These are phyloP conservation scores for Tetranychus piercei DNA, from an alignment of 2,888 invertebrate genomes.

Conservation along the genomic window DNA sequence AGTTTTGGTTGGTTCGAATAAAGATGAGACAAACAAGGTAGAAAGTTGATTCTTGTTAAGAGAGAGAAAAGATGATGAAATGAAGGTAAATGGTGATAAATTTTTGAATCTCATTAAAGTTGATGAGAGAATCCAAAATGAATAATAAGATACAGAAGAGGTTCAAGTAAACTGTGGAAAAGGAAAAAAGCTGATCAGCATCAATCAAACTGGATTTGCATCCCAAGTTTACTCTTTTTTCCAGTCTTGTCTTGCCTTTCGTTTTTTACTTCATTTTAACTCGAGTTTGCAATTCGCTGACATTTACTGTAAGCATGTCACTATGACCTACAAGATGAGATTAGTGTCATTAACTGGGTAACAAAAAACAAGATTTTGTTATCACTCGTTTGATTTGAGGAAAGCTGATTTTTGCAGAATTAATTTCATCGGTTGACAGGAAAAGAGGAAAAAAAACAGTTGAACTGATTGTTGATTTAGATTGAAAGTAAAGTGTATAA, in stretches of 20 bases:
- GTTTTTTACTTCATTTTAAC: not conserved
- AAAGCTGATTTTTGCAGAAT: too few species aligned
- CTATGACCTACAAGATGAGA: not conserved
- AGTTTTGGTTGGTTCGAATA: too few species aligned
- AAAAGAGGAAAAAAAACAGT: not conserved
- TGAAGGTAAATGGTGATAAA: not conserved
- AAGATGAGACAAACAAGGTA: too few species aligned
- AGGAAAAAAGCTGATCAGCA: constrained; percentile 6
- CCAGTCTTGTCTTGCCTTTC: not conserved
- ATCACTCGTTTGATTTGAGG: too few species aligned
- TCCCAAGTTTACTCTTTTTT: not conserved
- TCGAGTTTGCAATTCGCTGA: not conserved
- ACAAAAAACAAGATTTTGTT: not conserved
- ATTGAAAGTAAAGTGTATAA: not conserved
- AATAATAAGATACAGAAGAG: not conserved
- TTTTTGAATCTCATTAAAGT: not conserved
- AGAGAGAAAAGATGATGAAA: not conserved
- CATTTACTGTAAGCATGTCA: not conserved
- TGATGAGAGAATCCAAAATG: not conserved
- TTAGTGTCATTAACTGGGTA: not conserved
- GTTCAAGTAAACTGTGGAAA: not conserved
- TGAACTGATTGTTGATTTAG: not conserved
- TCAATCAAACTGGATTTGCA: constrained; percentile 1
- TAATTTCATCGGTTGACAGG: not conserved
- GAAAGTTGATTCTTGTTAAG: too few species aligned